Percentiles rank a stretch among this genome's conserved stretches.
Evolutionary conservation across 2,113 vertebrate genomes (phyloP).

Genomic region (Chitala chitala): DNA sequence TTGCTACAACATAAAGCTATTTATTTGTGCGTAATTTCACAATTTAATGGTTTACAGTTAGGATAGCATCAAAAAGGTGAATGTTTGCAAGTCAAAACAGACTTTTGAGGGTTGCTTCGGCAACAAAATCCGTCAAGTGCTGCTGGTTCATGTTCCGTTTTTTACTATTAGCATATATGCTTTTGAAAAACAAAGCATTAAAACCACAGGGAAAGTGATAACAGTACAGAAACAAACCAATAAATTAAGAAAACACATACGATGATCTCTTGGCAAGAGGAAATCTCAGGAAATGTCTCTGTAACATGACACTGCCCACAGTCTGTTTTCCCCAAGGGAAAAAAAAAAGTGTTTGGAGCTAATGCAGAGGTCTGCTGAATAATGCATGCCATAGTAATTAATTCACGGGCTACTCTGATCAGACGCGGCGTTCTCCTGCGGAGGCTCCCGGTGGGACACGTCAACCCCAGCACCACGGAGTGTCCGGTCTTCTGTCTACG

Average conservation of each 20-base stretch:
- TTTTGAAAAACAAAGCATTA: no score
- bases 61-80: neutral
- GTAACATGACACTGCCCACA: slow-evolving; percentile 35
- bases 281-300: slow-evolving; percentile 23
- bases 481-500: slow-evolving; percentile 39
- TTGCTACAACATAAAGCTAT: neutral
- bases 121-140: no score
- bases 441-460: slow-evolving; percentile 48
- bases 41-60: neutral
- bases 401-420: slow-evolving; percentile 53
- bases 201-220: no score
- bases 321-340: slow-evolving; percentile 38
- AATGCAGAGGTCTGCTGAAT: slow-evolving; percentile 39
- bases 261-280: neutral
- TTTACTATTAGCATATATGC: slow-evolving; percentile 7
- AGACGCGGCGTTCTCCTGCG: slow-evolving; percentile 53
- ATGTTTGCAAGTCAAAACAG: slow-evolving; percentile 5
- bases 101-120: neutral
- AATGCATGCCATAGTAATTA: slow-evolving; percentile 50
- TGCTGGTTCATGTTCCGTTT: no score
- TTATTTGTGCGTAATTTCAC: neutral
- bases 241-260: neutral
- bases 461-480: slow-evolving; percentile 39
- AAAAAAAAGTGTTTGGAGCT: neutral
- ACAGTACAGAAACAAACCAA: no score